These are phyloP conservation scores for Lerista edwardsae DNA, from an alignment of 2,797 vertebrate genomes.

Conservation along the genomic window DNA sequence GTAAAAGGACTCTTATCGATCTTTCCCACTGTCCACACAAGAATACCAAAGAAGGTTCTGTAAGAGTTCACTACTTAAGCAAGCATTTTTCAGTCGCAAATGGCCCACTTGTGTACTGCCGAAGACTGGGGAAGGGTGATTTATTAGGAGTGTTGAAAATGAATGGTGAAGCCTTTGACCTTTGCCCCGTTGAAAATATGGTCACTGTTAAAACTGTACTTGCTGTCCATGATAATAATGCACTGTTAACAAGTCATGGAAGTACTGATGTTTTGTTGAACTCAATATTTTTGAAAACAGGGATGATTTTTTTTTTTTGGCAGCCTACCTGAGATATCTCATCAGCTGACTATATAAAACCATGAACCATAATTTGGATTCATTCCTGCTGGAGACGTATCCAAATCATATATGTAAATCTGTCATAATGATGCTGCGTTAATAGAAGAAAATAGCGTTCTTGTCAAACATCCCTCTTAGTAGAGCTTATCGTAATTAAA, in stretches of 20 bases:
- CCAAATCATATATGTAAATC: slow-evolving; percentile 10
- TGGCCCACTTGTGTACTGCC: background rate
- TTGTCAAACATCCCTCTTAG: slow-evolving; percentile 26
- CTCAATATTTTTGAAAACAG: background rate
- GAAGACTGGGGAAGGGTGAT: background rate
- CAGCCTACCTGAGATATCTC: background rate
- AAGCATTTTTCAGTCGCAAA: background rate
- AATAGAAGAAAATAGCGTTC: slow-evolving; percentile 9
- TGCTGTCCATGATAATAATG: background rate
- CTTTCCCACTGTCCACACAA: no score
- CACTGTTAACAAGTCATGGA: no score
- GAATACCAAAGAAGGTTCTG: background rate
- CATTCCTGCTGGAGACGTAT: background rate
- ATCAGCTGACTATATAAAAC: background rate
- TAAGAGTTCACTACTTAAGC: background rate
- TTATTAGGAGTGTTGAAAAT: no score
- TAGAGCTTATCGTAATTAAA: slow-evolving; percentile 30
- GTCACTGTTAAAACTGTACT: background rate
- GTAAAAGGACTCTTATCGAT: no score
- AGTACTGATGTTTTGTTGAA: background rate
- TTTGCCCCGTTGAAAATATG: background rate
- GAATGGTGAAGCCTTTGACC: no score
- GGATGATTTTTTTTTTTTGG: background rate
- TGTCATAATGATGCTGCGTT: background rate
- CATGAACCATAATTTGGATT: slow-evolving; percentile 13